A percentile compares a stretch with the other conserved stretches of the same genome.
Conservation (phyloP, 2,797 vertebrate species). For the Taeniopygia guttata region DNA sequence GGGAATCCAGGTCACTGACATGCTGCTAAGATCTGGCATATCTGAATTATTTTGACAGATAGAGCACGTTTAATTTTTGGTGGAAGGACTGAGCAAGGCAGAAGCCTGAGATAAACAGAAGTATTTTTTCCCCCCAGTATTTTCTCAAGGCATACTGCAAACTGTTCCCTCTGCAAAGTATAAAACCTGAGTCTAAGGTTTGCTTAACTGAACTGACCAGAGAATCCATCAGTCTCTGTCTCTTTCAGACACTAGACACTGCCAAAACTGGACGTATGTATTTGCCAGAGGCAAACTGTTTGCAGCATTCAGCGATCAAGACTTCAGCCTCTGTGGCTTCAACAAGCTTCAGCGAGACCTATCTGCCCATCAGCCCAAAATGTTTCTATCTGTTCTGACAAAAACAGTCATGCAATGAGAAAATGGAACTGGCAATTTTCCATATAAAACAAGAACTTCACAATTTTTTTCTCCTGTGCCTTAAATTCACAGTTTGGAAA, state of each 20-base stretch:
- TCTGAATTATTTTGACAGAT: neutral
- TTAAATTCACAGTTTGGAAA: neutral
- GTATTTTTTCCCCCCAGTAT: neutral
- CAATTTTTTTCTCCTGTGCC: neutral
- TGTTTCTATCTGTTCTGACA: constrained; percentile 58
- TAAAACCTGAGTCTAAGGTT: neutral
- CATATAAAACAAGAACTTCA: constrained; percentile 4
- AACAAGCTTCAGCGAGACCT: constrained; percentile 52
- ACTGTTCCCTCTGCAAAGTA: neutral
- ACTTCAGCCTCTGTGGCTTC: constrained; percentile 57
- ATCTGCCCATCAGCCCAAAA: constrained; percentile 58
- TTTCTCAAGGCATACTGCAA: neutral
- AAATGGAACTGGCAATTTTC: constrained; percentile 49
- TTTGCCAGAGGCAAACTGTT: constrained; percentile 55
- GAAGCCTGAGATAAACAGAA: neutral
- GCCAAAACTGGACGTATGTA: constrained; percentile 37
- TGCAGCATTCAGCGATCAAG: constrained; percentile 38
- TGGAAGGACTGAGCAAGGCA: neutral
- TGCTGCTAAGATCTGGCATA: neutral
- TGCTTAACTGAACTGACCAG: constrained; percentile 23
- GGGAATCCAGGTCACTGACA: neutral
- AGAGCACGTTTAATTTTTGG: neutral
- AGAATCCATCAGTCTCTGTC: constrained; percentile 11
- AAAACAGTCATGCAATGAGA: constrained; percentile 55
- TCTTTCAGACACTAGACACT: constrained; percentile 14